Conservation (phyloP, 2,797 vertebrate species). For the Amniataba percoides region DNA sequence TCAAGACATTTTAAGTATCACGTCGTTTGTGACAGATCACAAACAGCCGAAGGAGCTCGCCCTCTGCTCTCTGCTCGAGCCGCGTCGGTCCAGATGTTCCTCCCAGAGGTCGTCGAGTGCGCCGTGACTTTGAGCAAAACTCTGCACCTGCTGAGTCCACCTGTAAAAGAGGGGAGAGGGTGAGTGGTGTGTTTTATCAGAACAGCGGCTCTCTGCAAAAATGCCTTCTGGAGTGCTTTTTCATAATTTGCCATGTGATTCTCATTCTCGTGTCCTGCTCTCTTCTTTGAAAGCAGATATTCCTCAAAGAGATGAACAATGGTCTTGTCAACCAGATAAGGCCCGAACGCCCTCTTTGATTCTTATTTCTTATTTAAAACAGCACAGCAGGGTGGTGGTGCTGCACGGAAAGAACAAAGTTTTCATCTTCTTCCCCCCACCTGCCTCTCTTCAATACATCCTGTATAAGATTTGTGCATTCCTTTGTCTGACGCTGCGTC, state of each 20-base stretch:
- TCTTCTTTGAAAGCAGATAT: slow-evolving; percentile 55
- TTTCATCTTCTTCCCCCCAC: slow-evolving; percentile 11
- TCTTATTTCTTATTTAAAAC: slow-evolving; percentile 47
- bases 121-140: slow-evolving; percentile 24
- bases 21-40: slow-evolving; percentile 39
- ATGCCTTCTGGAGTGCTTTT: slow-evolving; percentile 30
- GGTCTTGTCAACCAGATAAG: slow-evolving; percentile 38
- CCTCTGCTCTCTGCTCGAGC: neutral
- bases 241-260: slow-evolving; percentile 48
- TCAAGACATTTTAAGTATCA: slow-evolving; percentile 44
- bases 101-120: slow-evolving; percentile 17
- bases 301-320: slow-evolving; percentile 63
- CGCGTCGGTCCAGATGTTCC: slow-evolving; percentile 29
- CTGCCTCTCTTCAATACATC: neutral
- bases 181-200: neutral
- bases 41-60: slow-evolving; percentile 33
- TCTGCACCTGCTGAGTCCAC: slow-evolving; percentile 10
- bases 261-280: neutral
- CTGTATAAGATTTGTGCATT: slow-evolving; percentile 6
- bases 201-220: slow-evolving; percentile 22
- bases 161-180: neutral
- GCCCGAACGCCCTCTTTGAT: slow-evolving; percentile 33
- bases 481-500: neutral
- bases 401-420: slow-evolving; percentile 26
- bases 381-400: slow-evolving; percentile 29